phyloP scores from a whole-genome alignment of 2,113 vertebrate species.

The Anguilla rostrata region DNA sequence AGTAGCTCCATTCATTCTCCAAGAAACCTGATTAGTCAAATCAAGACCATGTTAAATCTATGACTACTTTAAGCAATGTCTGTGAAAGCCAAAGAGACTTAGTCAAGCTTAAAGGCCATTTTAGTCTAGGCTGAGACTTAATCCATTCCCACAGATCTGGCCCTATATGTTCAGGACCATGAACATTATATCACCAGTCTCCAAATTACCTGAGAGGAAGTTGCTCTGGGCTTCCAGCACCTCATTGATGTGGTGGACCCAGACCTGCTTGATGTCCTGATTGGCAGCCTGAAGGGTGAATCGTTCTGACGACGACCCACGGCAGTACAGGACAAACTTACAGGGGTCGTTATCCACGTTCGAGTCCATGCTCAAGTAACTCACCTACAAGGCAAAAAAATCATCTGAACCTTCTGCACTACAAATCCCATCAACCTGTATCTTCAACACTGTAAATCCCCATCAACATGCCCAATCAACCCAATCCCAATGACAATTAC shows the following conservation, averaged over 20 bases:
- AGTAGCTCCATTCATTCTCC: too few relatives aligned
- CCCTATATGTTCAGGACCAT: too few relatives aligned
- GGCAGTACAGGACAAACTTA: constrained; percentile 87
- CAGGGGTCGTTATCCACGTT: constrained; percentile 89
- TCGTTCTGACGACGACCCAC: constrained; percentile 81
- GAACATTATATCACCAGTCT: neutral
- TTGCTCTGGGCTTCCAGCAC: constrained; percentile 91
- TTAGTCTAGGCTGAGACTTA: too few relatives aligned
- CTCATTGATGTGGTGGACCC: constrained; percentile 88
- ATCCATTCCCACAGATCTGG: too few relatives aligned
- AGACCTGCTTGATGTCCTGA: constrained; percentile 89
- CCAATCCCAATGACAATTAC: too few relatives aligned
- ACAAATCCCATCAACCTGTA: too few relatives aligned
- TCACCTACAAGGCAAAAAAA: constrained; percentile 73
- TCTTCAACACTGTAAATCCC: neutral
- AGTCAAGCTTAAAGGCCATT: too few relatives aligned
- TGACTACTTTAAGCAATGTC: too few relatives aligned
- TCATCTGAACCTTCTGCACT: neutral
- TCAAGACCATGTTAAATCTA: too few relatives aligned
- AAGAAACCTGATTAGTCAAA: too few relatives aligned
- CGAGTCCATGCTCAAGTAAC: constrained; percentile 85
- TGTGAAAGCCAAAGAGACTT: too few relatives aligned
- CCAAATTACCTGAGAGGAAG: constrained; percentile 84
- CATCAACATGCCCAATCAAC: neutral
- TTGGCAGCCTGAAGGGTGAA: constrained; percentile 93